A percentile compares a stretch with the other conserved stretches of the same genome.
Evolutionary conservation across 2,113 vertebrate species (phyloP).

Genomic region (Machaerirhynchus nigripectus): DNA sequence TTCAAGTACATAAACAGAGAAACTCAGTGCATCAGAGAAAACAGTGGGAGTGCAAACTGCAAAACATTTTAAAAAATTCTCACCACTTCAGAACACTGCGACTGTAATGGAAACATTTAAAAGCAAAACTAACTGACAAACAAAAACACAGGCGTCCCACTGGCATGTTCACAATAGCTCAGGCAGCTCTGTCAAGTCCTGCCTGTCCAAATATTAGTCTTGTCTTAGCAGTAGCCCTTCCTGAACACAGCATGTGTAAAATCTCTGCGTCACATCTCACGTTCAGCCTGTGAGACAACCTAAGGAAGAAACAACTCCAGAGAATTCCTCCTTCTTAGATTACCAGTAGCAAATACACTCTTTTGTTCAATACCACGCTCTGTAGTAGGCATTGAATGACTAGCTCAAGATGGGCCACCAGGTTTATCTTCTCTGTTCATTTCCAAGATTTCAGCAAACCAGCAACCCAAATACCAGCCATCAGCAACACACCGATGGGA

Average conservation of each 20-base stretch:
- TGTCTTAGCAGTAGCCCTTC: background rate
- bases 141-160: background rate
- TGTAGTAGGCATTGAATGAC: rapidly evolving
- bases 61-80: background rate
- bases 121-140: background rate
- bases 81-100: background rate
- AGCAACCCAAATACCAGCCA: background rate
- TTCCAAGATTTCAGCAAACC: background rate
- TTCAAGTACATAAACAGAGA: background rate
- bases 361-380: background rate
- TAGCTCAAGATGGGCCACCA: background rate
- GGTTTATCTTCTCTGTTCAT: background rate
- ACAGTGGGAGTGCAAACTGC: background rate
- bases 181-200: background rate
- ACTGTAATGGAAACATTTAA: background rate
- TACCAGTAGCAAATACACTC: background rate
- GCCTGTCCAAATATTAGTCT: background rate
- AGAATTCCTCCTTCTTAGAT: background rate
- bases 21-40: background rate
- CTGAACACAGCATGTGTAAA: background rate
- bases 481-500: rapidly evolving
- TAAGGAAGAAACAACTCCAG: background rate
- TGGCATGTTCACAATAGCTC: background rate
- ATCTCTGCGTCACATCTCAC: background rate
- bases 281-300: background rate